Evolutionary conservation across 2,797 vertebrate species (phyloP), one percentile per base, ranked within the genome.

Genomic region (Amphiprion clarkii): DNA sequence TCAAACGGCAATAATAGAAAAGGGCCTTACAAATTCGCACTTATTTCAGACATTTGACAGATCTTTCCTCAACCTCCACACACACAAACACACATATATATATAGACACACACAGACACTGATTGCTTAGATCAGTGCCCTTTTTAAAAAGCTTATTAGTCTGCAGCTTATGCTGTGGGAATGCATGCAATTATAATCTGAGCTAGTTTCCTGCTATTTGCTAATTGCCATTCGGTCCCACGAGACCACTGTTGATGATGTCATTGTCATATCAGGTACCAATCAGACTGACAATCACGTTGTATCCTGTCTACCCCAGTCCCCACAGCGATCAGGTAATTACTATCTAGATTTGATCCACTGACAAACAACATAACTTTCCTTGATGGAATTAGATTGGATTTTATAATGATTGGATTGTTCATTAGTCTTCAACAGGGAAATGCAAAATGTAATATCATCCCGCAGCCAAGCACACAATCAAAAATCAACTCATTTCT

Each of bases 171-270:
- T 64, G 57, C 19, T 46, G 60, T 53, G 67, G 67, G 46, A 57
- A 78, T 71, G 70, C 54, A 66, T 44, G 67, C 65, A 84, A 62
- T 78, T 74, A 67, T 52, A 79, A 88, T 74, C 13, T 17, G 68
- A 63, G 51, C 71, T 36, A 27, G 56, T 74, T 68, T 63, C 55
- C 58, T 71, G 61, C 40, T 56, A 23, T 48, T 55, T 64, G 19
- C 2, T 80, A 75, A 76, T 81, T 84, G 55, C 23, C 9, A 57
- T 59, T 64, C 33, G 54, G 64, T 74, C 74, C 70, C 58, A 63
- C 13, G 46, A 42, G 63, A 72, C 27, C 53, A 46, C 53, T 56
- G 44, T 17, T 48, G 29, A 25, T 63, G 72, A 67, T 4, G 1
- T 71, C 49, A 65, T 46, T 6, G 1, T 44, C 25, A 17, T n/a